Evolutionary conservation across 2,113 vertebrate genomes (phyloP), one percentile per base, ranked within the genome.

Genomic region (Xiphophorus hellerii): DNA sequence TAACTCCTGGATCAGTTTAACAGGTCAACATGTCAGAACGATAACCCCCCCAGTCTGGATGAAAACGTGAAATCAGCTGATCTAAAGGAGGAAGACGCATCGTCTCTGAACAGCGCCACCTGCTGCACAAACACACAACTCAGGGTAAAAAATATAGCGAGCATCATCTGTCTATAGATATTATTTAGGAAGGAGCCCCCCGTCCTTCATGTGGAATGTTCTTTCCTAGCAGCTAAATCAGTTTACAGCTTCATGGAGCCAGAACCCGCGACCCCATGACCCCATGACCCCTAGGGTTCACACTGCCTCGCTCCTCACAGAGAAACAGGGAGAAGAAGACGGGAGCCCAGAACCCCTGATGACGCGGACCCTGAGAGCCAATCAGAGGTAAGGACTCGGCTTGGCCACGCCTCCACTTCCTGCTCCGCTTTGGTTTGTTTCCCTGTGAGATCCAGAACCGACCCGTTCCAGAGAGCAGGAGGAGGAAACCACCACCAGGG

Each of bases 281-380:
- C 35, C 35, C 35, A 35, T 35, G 33, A 35, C 33, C 33, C 33
- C 35, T 37, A 37, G 9, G 35, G 35, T 37, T 11, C 31, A 37
- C 35, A 37, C 35, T 97, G 96, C 95, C 95, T 96, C 94, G 94
- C 96, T 97, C 95, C 96, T 97, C 96, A 97, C 96, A 98, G 96
- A 97, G 95, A 97, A 97, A 96, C 96, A 96, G 64, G 94, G 95
- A 95, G 94, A 95, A 93, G 94, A 51, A 88, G 95, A 93, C 96
- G 95, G 93, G 28, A 28, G 94, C 94, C 9, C 22, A 54, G 51
- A 54, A 54, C 51, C 0, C 2, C 51, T 25, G 51, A 58, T 42
- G 66, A 28, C n/a, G 28, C 69, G 14, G 66, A 88, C 76, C 83
- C 81, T 80, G 73, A 85, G 76, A 61, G 69, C 58, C 28, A n/a